Percentiles rank a stretch among this genome's conserved stretches.
Evolutionary conservation across 2,113 vertebrate genomes (phyloP).

Genomic region (Haemorhous mexicanus): DNA sequence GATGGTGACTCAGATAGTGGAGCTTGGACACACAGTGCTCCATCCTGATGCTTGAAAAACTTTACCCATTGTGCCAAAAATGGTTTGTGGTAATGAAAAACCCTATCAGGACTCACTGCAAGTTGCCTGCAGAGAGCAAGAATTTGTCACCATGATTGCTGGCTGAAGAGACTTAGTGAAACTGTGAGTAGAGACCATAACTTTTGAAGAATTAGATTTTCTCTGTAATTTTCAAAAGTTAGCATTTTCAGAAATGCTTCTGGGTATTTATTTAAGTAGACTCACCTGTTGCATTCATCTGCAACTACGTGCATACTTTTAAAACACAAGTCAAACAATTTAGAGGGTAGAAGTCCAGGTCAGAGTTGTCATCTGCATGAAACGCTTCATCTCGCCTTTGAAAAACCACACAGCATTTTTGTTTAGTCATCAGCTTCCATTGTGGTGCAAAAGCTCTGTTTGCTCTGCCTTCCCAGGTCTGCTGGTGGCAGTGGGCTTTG

Average conservation of each 20-base stretch:
- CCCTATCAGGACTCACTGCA: background rate
- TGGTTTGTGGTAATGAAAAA: accelerated
- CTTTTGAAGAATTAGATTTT: background rate
- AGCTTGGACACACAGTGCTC: background rate
- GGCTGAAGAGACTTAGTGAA: background rate
- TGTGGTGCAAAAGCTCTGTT: background rate
- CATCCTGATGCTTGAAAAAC: background rate
- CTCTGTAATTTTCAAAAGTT: background rate
- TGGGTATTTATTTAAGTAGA: background rate
- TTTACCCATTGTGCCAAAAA: background rate
- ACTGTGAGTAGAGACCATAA: background rate
- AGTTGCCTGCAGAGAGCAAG: background rate
- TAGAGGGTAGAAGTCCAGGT: background rate
- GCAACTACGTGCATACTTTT: background rate
- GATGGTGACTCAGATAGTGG: too few species aligned
- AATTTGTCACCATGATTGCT: background rate
- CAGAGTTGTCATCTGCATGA: background rate
- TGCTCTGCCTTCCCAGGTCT: background rate
- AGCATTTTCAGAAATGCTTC: background rate
- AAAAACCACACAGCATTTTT: background rate
- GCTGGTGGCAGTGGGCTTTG: background rate
- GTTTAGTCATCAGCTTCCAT: background rate
- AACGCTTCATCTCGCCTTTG: background rate
- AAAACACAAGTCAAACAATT: background rate
- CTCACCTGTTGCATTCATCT: background rate